These are phyloP conservation scores for Neofelis nebulosa DNA, from an alignment of 2,113 vertebrate species.

Conservation along the genomic window DNA sequence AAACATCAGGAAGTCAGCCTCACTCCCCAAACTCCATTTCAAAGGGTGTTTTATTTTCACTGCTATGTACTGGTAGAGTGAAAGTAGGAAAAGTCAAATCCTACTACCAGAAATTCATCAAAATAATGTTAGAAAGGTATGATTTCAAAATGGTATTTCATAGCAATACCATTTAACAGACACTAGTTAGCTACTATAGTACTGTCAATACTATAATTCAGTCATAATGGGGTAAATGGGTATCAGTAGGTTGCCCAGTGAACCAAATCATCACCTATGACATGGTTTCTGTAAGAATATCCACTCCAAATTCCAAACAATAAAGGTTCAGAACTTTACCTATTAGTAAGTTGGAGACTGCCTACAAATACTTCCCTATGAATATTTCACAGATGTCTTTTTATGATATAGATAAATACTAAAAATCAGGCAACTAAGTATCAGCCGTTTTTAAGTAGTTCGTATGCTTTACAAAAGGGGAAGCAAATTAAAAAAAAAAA, in stretches of 20 bases:
- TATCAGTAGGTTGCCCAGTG: neutral
- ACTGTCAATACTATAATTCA: slow-evolving; percentile 4
- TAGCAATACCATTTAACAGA: neutral
- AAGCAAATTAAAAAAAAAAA: neutral
- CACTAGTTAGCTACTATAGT: neutral
- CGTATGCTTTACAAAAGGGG: neutral
- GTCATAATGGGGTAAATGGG: neutral
- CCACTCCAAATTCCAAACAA: slow-evolving; percentile 37
- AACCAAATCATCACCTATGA: slow-evolving; percentile 8
- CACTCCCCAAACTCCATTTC: neutral
- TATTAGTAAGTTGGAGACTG: neutral
- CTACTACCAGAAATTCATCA: neutral
- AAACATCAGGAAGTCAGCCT: neutral
- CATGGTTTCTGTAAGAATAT: neutral
- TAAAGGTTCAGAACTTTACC: slow-evolving; percentile 17
- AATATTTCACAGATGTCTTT: neutral
- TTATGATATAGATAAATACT: neutral
- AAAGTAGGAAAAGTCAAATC: neutral
- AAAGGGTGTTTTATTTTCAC: neutral
- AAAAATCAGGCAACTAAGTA: slow-evolving; percentile 21
- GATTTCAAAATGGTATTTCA: slow-evolving; percentile 37
- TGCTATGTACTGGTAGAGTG: neutral
- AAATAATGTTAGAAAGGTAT: slow-evolving; percentile 39
- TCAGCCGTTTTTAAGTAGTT: neutral
- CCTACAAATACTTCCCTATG: neutral